Percentiles rank a stretch among this genome's conserved stretches.
Evolutionary conservation across 2,888 invertebrate genomes (phyloP).

Genomic region (Zaprionus obscuricornis): DNA sequence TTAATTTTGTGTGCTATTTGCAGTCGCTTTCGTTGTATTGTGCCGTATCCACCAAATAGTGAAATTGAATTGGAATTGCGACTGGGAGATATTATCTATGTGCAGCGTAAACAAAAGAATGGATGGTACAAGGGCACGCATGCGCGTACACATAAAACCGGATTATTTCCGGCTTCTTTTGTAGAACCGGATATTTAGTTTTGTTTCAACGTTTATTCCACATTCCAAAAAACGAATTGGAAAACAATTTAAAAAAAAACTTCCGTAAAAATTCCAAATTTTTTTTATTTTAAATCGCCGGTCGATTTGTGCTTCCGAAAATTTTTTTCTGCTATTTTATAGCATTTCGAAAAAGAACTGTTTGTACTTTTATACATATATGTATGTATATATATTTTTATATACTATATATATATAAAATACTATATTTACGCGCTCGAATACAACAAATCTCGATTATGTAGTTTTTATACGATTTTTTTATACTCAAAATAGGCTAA

Average conservation of each 20-base stretch:
- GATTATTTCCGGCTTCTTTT: constrained; percentile 97
- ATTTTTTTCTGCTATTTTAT: constrained; percentile 33
- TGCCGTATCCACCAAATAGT: constrained; percentile 97
- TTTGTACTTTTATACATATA: constrained; percentile 37
- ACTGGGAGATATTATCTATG: constrained; percentile 95
- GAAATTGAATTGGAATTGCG: constrained; percentile 95
- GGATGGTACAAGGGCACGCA: constrained; percentile 98
- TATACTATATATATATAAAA: too few relatives aligned
- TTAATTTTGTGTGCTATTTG: too few relatives aligned
- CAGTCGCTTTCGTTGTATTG: constrained; percentile 92
- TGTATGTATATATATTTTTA: too few relatives aligned
- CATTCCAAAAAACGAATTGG: constrained; percentile 27
- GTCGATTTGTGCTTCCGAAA: constrained; percentile 65
- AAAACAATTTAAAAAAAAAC: constrained; percentile 22
- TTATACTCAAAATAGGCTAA: constrained; percentile 56
- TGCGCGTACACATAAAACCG: constrained; percentile 94
- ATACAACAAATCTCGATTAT: constrained; percentile 33
- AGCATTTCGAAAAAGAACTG: constrained; percentile 52
- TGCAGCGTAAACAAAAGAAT: constrained; percentile 95
- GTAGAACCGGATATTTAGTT: constrained; percentile 87
- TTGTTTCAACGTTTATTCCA: not conserved
- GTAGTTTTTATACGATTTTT: constrained; percentile 60
- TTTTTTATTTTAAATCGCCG: constrained; percentile 49
- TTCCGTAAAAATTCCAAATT: constrained; percentile 41
- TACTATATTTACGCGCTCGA: too few relatives aligned